Percentiles rank a stretch among this genome's conserved stretches.
Conservation (phyloP, 2,113 vertebrate species). For the Mustela nigripes region DNA sequence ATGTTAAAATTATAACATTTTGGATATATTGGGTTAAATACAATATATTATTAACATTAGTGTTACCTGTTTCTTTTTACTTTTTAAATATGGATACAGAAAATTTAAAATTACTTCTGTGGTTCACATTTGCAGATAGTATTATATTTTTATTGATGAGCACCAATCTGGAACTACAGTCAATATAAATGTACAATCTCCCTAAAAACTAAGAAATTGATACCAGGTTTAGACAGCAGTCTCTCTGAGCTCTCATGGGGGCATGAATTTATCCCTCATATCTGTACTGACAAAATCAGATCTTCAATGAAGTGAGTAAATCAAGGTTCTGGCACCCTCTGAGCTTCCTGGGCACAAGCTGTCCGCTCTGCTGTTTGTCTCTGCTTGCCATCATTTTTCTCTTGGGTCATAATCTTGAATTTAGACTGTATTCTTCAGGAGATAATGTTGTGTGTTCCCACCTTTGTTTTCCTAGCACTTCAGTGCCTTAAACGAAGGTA, state of each 20-base stretch:
- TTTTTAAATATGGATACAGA: neutral
- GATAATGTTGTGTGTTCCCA: neutral
- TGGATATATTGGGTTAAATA: constrained; percentile 9
- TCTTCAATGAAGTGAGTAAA: constrained; percentile 6
- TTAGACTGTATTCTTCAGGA: constrained; percentile 38
- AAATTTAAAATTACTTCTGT: neutral
- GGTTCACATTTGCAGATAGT: neutral
- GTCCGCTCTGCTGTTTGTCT: neutral
- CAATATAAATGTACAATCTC: neutral
- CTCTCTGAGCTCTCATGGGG: neutral
- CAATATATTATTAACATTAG: constrained; percentile 8
- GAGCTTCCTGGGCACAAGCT: neutral
- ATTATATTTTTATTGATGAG: neutral
- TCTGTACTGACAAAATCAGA: neutral
- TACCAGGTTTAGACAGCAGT: neutral
- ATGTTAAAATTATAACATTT: constrained; percentile 36
- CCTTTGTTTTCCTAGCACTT: neutral
- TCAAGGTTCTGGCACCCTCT: neutral
- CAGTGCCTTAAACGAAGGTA: neutral
- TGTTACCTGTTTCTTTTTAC: constrained; percentile 24
- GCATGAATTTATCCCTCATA: neutral
- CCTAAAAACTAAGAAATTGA: neutral
- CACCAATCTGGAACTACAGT: neutral
- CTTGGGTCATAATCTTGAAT: neutral
- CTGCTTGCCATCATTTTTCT: neutral